These are phyloP conservation scores for Diaphora mendica DNA, from an alignment of 2,888 invertebrate species.

Conservation along the genomic window DNA sequence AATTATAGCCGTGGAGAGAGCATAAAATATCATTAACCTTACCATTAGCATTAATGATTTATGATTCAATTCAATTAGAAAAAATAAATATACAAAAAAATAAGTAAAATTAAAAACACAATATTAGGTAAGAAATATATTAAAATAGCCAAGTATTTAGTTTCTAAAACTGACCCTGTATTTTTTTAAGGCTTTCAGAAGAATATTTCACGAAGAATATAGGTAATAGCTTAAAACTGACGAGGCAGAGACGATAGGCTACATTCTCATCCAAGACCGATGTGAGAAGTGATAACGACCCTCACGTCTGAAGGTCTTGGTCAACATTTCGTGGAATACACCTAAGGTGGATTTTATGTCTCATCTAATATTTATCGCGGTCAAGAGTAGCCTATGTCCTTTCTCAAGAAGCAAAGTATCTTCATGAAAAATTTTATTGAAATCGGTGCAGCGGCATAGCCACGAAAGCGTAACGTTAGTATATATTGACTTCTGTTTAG, in stretches of 20 bases:
- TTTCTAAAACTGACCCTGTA: background rate
- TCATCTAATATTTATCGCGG: no score
- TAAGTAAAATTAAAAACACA: background rate
- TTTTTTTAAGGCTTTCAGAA: background rate
- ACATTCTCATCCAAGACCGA: background rate
- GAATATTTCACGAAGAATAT: background rate
- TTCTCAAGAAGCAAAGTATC: no score
- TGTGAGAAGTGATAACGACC: background rate
- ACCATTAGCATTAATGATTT: background rate
- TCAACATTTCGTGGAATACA: background rate
- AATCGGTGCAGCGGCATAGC: no score
- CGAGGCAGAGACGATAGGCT: no score
- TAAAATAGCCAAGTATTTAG: background rate
- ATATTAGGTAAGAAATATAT: background rate
- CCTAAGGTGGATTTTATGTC: background rate
- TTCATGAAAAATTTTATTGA: no score
- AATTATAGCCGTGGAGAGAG: background rate
- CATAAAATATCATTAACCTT: background rate
- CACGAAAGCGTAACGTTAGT: no score
- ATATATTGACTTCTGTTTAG: background rate
- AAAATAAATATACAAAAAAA: background rate
- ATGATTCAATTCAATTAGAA: background rate
- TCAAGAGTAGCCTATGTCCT: no score
- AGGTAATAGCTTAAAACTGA: background rate
- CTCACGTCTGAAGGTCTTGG: background rate